Evolutionary conservation across 2,113 vertebrate species (phyloP), one percentile per base, ranked within the genome.

Genomic region (Apteryx mantelli): DNA sequence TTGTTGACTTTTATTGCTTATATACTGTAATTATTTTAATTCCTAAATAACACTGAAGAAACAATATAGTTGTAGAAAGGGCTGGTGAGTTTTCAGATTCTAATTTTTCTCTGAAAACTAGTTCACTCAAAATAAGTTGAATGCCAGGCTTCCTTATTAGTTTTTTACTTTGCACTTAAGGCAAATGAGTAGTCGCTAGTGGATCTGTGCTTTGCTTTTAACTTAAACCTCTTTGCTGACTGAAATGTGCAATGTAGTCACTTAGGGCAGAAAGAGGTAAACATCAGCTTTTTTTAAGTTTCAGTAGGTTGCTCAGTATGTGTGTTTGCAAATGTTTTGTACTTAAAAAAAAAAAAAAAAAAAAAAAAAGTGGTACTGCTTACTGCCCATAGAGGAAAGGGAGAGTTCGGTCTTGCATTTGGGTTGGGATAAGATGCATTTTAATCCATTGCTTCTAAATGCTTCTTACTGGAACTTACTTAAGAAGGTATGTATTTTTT

Each of bases 101-200:
- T 50, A 11, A 19, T 73, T 73, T 71, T 46, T 73, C n/a, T 52
- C 34, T 53, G 50, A 82, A 50, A 89, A 42, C 5, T 34, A 28
- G 18, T 79, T 88, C 0, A 17, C 9, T 76, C 19, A 21, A 46
- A 44, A 42, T 42, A 82, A 44, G 55, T 58, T 88, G 26, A 25
- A 8, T 28, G 34, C 68, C 28, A 53, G 15, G 17, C 32, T 18
- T 82, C 42, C 5, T 38, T 63, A n/a, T 2, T 0, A 1, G 1
- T 68, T 56, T 70, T 28, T 94, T 2, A 3, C 20, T 82, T 26
- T 44, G 9, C 81, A 5, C 30, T 83, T n/a, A 18, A 80, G 32
- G 38, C 80, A 83, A 18, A 38, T 12, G 22, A 73, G n/a, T 32
- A 71, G 25, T 60, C 14, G 10, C 40, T 21, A n/a, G 12, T 63